Conservation (phyloP, 92 coral and sea anemone genomes). For the Zoanthus sociatus region DNA sequence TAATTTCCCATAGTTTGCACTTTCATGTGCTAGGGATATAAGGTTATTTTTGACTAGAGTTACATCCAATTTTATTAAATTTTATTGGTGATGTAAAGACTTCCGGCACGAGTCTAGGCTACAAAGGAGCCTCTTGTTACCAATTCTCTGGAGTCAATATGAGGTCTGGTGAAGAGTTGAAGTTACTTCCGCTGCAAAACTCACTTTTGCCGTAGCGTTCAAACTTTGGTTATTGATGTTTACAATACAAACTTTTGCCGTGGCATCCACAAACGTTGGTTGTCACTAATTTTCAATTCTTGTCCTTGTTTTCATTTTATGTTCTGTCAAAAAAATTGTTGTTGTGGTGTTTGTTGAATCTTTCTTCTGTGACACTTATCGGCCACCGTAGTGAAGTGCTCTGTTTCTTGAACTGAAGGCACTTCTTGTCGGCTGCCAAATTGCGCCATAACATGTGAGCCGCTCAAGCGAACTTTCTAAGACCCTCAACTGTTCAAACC, state of each 20-base stretch:
- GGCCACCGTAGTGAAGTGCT: slow-evolving; percentile 27
- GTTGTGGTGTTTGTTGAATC: slow-evolving; percentile 8
- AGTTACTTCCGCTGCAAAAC: background rate
- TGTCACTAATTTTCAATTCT: background rate
- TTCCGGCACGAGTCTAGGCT: too few relatives aligned
- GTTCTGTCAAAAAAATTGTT: slow-evolving; percentile 5
- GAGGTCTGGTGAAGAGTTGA: slow-evolving; percentile 8
- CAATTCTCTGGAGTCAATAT: slow-evolving; percentile 17
- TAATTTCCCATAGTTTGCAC: too few relatives aligned
- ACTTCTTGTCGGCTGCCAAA: too few relatives aligned
- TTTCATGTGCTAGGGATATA: too few relatives aligned
- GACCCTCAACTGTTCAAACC: too few relatives aligned
- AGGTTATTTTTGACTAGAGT: too few relatives aligned
- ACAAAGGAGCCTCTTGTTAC: background rate
- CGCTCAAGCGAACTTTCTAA: too few relatives aligned
- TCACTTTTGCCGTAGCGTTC: background rate
- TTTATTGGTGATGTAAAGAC: too few relatives aligned
- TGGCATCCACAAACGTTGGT: slow-evolving; percentile 1
- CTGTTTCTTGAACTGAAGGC: too few relatives aligned
- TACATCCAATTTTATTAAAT: too few relatives aligned
- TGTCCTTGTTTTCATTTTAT: background rate
- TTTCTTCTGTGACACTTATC: slow-evolving; percentile 31
- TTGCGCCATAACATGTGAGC: too few relatives aligned
- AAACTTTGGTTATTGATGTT: background rate
- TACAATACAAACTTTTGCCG: background rate